phyloP scores from a whole-genome alignment of 2,113 vertebrate species.

The Passer domesticus region DNA sequence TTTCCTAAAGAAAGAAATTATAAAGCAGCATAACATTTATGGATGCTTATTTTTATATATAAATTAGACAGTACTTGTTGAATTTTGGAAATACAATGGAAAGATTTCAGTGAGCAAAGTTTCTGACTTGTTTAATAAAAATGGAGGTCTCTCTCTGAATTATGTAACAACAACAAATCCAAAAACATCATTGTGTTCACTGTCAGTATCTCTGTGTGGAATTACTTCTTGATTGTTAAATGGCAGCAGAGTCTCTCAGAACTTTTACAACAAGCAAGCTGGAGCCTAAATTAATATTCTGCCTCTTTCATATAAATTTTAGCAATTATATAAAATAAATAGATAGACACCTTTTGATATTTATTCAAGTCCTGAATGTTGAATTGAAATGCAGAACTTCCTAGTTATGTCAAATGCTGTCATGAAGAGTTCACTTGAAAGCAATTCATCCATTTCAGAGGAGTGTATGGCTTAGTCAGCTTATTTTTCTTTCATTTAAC shows the following conservation, averaged over 20 bases:
- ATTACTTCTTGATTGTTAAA: neutral
- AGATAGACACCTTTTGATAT: neutral
- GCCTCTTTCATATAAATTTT: neutral
- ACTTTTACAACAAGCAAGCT: neutral
- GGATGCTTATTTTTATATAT: neutral
- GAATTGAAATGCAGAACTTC: conserved; percentile 11
- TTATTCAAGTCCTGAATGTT: neutral
- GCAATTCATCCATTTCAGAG: neutral
- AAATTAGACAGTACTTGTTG: neutral
- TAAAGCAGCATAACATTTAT: neutral
- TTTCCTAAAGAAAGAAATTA: neutral
- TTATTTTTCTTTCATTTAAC: conserved; percentile 1
- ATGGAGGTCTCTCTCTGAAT: neutral
- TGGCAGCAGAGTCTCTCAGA: neutral
- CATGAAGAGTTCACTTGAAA: conserved; percentile 15
- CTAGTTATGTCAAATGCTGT: conserved; percentile 22
- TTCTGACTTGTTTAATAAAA: neutral
- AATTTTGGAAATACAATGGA: neutral
- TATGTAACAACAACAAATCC: neutral
- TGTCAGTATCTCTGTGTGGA: neutral
- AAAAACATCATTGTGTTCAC: neutral
- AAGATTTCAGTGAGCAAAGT: neutral
- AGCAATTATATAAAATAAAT: conserved; percentile 4
- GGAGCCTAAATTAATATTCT: neutral
- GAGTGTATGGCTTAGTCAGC: neutral